Evolutionary conservation across 2,888 invertebrate genomes (phyloP), one percentile per base, ranked within the genome.

Genomic region (Cryptocephalus moraei): DNA sequence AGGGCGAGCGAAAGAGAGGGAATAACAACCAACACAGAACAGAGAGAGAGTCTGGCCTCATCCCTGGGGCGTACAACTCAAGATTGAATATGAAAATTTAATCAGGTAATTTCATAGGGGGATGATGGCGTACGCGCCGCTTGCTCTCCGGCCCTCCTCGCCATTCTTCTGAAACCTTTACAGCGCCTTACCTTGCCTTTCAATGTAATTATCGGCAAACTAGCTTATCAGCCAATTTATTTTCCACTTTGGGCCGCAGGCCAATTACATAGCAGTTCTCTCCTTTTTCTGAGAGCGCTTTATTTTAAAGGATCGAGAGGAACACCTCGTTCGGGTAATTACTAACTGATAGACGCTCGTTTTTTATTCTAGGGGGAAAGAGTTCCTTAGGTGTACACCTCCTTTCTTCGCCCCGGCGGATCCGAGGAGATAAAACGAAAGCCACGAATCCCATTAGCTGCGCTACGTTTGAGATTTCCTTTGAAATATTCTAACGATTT

Each of bases 61-160:
- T 76, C 77, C 77, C 76, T 71, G 70, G 73, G 73, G 78, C 76
- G 78, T 77, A 77, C 77, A 78, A 76, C 74, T 76, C 79, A 79
- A 81, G 81, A 82, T 82, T 82, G 82, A 82, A 82, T 82, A 82
- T 82, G 81, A 82, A 82, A 82, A 78, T 81, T 82, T 82, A 82
- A 82, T 82, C 76, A 75, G 75, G 76, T 78, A 78, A 79, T 79
- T 79, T 79, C 77, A 78, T 78, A 76, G 76, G 76, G 76, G 76
- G 74, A 72, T 70, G 68, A 69, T 67, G 68, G 63, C 58, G 12
- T 36, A 36, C 12, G 63, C 67, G 68, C 63, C 58, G 12, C 12
- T 11, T 36, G 63, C 67, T 59, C 58, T 46, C 51, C 44, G 58
- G 58, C 58, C 56, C 54, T 60, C 6, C 36, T 36, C 12, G 11